A percentile compares a stretch with the other conserved stretches of the same genome.
Evolutionary conservation across 2,888 invertebrate genomes (phyloP).

Genomic region (Ophioninae sp.): DNA sequence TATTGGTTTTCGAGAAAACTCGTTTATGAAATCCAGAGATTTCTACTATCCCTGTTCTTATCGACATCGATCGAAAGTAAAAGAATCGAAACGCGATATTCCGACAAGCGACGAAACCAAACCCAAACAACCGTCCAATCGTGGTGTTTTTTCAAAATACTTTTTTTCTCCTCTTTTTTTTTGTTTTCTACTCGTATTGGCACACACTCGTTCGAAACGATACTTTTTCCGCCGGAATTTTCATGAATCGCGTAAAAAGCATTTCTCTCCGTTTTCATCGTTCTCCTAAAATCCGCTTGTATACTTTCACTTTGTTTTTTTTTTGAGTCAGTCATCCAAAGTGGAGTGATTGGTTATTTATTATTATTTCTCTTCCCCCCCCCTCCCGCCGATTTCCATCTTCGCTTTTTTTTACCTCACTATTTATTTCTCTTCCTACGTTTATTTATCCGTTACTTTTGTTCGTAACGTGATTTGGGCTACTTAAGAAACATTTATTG

Average conservation of each 20-base stretch:
- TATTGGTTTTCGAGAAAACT: too few relatives aligned
- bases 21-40: too few relatives aligned
- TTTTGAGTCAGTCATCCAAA: conserved; percentile 55
- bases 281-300: conserved; percentile 24
- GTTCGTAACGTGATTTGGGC: conserved; percentile 54
- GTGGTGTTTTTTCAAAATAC: conserved; percentile 24
- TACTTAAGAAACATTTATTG: conserved; percentile 59
- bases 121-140: conserved; percentile 51
- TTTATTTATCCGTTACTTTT: conserved; percentile 27
- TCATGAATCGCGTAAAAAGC: conserved; percentile 29
- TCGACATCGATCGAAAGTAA: too few relatives aligned
- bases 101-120: too few relatives aligned
- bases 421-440: not conserved
- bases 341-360: conserved; percentile 39
- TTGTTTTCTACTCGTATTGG: conserved; percentile 44
- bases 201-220: conserved; percentile 40
- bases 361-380: not conserved
- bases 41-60: too few relatives aligned
- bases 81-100: too few relatives aligned
- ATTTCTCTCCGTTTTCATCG: conserved; percentile 39
- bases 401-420: not conserved
- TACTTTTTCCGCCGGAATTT: conserved; percentile 5
- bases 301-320: conserved; percentile 60
- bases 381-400: not conserved
- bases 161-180: not conserved